Evolutionary conservation across 2,113 vertebrate genomes (phyloP).

Genomic region (Rhombomys opimus): DNA sequence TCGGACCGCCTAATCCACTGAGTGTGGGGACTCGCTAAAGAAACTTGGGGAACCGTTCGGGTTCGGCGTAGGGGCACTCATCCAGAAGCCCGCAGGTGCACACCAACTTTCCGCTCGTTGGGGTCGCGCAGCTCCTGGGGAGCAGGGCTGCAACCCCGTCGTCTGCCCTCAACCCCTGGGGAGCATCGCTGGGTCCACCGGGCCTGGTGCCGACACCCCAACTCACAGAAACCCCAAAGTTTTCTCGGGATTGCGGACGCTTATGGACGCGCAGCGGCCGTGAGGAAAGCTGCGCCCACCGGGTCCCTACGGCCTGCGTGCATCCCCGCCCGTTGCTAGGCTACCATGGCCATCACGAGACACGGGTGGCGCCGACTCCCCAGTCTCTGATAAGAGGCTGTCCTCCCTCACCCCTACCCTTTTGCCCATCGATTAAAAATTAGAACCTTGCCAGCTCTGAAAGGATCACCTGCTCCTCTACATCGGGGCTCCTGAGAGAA

Average conservation of each 20-base stretch:
- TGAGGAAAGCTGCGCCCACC: background rate
- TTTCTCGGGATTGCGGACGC: background rate
- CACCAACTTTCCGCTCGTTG: constrained; percentile 59
- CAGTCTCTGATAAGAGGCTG: background rate
- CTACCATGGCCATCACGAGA: constrained; percentile 57
- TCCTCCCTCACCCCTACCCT: background rate
- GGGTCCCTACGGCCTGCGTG: background rate
- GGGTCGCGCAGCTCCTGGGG: background rate
- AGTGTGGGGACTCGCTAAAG: background rate
- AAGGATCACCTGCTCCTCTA: background rate
- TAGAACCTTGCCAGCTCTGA: background rate
- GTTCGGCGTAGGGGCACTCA: background rate
- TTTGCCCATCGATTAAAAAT: constrained; percentile 35
- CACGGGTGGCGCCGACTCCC: constrained; percentile 39
- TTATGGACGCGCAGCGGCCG: background rate
- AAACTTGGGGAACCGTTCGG: background rate
- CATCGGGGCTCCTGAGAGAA: background rate
- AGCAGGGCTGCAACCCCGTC: background rate
- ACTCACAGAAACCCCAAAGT: background rate
- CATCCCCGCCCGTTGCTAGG: constrained; percentile 78
- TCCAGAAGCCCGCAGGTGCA: background rate
- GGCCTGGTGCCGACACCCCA: fast-evolving
- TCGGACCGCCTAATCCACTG: background rate
- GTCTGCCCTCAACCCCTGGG: background rate
- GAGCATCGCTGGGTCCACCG: background rate